Base-by-base conservation (phyloP, 1,140 invertebrate genomes). In the Aradophagus sp. region DNA sequence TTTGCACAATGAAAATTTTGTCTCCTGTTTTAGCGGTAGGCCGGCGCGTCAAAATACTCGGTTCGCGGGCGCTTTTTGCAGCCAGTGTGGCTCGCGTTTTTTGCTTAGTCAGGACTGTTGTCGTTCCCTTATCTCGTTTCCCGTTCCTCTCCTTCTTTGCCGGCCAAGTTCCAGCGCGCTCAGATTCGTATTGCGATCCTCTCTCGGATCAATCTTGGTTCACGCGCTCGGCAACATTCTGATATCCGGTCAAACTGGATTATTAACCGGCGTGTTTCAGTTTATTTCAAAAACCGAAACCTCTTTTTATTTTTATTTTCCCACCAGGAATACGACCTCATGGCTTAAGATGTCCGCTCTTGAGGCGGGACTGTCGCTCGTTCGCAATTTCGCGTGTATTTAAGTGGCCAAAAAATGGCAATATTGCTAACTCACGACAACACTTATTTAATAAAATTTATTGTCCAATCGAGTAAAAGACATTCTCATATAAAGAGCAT, bases 191-290 rank as follows among this genome's bases (percentile, higher is more conserved):
- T 48, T 34, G 34, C 50, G 19, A 65, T 65, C 61, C 34, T 35
- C 34, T 35, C 48, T 36, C 10, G 50, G 50, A 65, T 65, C 61
- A 55, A 55, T 55, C 34, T 56, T 63, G 39, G 31, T 13, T 52
- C 45, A 34, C 61, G 59, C 38, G 39, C 47, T 44, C 35, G 53
- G 39, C 55, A 31, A 44, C 45, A 48, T 65, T 65, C 61, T 56
- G 50, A 65, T 65, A 65, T 35, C 61, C 61, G 42, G 61, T 65
- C 61, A 65, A 56, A 65, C 61, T 65, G 50, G 61, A 55, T 65
- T 65, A 65, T 65, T 65, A 65, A 19, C 31, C 32, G 34, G 12
- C 50, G 41, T 35, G 61, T 65, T 65, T 65, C 50, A 35, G 29
- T 35, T 65, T 50, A 48, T 39, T 65, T 55, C 42, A 48, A 19